phyloP scores from a whole-genome alignment of 2,797 vertebrate species.

The Danio choprae region DNA sequence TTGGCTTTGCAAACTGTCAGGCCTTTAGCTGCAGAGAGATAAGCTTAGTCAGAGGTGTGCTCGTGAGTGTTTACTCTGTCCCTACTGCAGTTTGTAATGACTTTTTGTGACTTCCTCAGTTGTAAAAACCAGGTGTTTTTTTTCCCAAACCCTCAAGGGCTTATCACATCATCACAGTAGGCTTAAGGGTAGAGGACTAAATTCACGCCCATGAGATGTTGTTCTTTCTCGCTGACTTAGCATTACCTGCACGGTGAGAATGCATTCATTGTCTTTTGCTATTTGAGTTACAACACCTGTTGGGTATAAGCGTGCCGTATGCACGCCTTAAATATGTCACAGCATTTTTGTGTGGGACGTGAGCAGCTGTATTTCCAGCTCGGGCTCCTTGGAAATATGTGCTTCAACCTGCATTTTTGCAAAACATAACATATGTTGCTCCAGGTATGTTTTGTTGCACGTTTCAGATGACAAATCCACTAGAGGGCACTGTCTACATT shows the following conservation, averaged over 20 bases:
- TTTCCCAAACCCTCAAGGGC: conserved; percentile 23
- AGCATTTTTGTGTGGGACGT: neutral
- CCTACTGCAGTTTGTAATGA: conserved; percentile 11
- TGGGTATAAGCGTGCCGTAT: neutral
- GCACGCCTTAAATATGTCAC: neutral
- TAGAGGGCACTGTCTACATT: no score
- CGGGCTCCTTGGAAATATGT: no score
- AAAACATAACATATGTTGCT: no score
- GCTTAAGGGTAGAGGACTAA: conserved; percentile 1
- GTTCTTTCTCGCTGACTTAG: neutral
- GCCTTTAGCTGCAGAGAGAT: neutral
- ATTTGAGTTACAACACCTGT: conserved; percentile 14
- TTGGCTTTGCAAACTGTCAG: conserved; percentile 14
- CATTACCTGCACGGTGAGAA: conserved; percentile 51
- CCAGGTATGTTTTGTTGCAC: no score
- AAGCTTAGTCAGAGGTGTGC: neutral
- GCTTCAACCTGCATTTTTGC: no score
- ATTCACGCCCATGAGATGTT: neutral
- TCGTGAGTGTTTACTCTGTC: conserved; percentile 7
- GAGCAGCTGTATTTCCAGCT: neutral
- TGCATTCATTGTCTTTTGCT: neutral
- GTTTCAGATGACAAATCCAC: no score
- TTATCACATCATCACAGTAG: conserved; percentile 36
- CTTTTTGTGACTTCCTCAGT: conserved; percentile 12
- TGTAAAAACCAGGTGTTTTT: conserved; percentile 22